These are phyloP conservation scores for Eretmochelys imbricata DNA, from an alignment of 2,113 vertebrate species.

Conservation along the genomic window DNA sequence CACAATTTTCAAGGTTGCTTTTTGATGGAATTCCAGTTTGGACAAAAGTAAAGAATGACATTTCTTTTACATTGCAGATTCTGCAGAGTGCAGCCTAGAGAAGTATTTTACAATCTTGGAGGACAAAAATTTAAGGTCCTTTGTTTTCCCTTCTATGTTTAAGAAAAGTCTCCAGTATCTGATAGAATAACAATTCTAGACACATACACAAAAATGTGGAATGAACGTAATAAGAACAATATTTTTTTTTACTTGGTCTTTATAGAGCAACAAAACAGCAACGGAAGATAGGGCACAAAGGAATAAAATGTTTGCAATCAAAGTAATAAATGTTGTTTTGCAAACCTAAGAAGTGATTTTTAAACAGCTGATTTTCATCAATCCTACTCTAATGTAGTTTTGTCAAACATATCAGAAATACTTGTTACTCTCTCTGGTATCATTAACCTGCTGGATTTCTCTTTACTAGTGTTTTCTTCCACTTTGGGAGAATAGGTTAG, in stretches of 20 bases:
- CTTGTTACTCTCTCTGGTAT: constrained; percentile 53
- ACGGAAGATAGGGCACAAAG: not conserved
- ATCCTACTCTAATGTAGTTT: constrained; percentile 44
- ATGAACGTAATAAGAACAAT: not conserved
- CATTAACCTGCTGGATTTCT: constrained; percentile 56
- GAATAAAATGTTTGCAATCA: not conserved
- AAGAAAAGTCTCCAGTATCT: constrained; percentile 7
- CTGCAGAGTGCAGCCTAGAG: not conserved
- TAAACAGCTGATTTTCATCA: constrained; percentile 14
- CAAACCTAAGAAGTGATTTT: not conserved
- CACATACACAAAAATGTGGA: not conserved
- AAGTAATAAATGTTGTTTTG: not conserved
- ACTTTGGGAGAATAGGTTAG: constrained; percentile 60
- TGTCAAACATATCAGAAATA: constrained; percentile 29
- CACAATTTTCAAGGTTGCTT: not conserved
- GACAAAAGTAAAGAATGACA: constrained; percentile 40
- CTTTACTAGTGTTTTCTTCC: constrained; percentile 56
- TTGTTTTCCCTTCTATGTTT: not conserved
- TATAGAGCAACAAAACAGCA: constrained; percentile 30
- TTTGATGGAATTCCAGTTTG: constrained; percentile 19
- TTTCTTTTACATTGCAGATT: not conserved
- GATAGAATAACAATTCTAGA: not conserved
- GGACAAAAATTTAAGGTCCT: not conserved
- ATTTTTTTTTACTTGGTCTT: constrained; percentile 18
- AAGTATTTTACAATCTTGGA: not conserved